These are phyloP conservation scores for Hephaestus fuliginosus DNA, from an alignment of 2,797 vertebrate genomes.

Conservation along the genomic window DNA sequence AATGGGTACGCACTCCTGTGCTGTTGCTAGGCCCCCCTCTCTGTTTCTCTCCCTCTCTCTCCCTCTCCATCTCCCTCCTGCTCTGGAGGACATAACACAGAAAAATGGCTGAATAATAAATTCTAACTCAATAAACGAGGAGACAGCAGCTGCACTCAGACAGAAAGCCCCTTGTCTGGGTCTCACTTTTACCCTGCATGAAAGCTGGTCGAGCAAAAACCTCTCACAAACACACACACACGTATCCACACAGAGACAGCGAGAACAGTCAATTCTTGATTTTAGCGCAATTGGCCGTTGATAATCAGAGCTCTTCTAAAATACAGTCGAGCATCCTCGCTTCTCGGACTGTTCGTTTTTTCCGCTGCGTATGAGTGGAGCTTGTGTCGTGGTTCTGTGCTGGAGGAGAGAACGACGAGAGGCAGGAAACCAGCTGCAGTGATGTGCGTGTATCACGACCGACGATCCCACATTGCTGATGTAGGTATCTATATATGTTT, in stretches of 20 bases:
- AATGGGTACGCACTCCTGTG: constrained; percentile 80
- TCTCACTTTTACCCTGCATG: constrained; percentile 59
- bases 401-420: constrained; percentile 31
- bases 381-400: constrained; percentile 43
- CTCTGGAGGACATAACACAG: constrained; percentile 83
- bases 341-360: constrained; percentile 25
- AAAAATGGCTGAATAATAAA: constrained; percentile 87
- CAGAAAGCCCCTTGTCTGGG: constrained; percentile 81
- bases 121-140: constrained; percentile 86
- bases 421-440: constrained; percentile 53
- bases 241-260: constrained; percentile 24
- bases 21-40: constrained; percentile 84
- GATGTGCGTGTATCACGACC: constrained; percentile 46
- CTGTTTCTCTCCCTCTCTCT: constrained; percentile 65
- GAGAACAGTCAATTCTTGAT: constrained; percentile 38
- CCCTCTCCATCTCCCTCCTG: constrained; percentile 68
- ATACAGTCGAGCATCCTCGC: constrained; percentile 40
- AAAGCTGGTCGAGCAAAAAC: constrained; percentile 58
- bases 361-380: constrained; percentile 17
- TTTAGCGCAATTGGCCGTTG: constrained; percentile 40
- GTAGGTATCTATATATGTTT: background rate
- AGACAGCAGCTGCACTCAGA: constrained; percentile 84
- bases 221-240: constrained; percentile 31
- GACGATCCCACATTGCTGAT: constrained; percentile 50
- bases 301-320: constrained; percentile 27